Percentiles rank a stretch among this genome's conserved stretches.
Conservation (phyloP, 2,113 vertebrate genomes). For the Lepisosteus oculatus region DNA sequence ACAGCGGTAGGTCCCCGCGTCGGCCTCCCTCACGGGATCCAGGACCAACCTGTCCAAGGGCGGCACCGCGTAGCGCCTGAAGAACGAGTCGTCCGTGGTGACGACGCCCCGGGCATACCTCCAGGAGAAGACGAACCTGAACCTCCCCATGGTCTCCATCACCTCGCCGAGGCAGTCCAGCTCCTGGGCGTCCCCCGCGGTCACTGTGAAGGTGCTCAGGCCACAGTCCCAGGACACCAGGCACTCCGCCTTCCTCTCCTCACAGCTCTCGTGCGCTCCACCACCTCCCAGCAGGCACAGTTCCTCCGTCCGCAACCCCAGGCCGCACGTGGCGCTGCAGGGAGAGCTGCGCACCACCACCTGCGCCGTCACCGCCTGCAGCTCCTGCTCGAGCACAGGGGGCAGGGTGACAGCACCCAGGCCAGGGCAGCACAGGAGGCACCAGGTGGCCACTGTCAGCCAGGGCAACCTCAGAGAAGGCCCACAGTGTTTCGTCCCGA, state of each 20-base stretch:
- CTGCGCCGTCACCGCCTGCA: conserved; percentile 26
- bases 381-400: conserved; percentile 20
- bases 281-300: conserved; percentile 53
- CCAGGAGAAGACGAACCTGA: conserved; percentile 71
- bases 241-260: conserved; percentile 49
- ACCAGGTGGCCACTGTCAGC: neutral
- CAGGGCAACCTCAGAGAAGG: too few relatives aligned
- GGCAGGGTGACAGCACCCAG: neutral
- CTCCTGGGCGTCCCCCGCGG: conserved; percentile 49
- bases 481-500: neutral
- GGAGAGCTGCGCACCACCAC: conserved; percentile 50
- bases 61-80: conserved; percentile 47
- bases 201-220: conserved; percentile 57
- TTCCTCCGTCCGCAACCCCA: conserved; percentile 69
- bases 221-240: conserved; percentile 72
- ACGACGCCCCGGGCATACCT: conserved; percentile 70
- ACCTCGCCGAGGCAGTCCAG: conserved; percentile 67
- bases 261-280: conserved; percentile 43
- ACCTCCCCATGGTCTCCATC: conserved; percentile 36
- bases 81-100: conserved; percentile 67
- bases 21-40: conserved; percentile 53
- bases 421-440: neutral
- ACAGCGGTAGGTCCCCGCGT: conserved; percentile 83
- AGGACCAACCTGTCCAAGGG: conserved; percentile 48
- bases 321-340: conserved; percentile 83